A percentile compares a stretch with the other conserved stretches of the same genome.
phyloP scores from a whole-genome alignment of 2,113 vertebrate genomes.

The Boulengeromyrus knoepffleri region DNA sequence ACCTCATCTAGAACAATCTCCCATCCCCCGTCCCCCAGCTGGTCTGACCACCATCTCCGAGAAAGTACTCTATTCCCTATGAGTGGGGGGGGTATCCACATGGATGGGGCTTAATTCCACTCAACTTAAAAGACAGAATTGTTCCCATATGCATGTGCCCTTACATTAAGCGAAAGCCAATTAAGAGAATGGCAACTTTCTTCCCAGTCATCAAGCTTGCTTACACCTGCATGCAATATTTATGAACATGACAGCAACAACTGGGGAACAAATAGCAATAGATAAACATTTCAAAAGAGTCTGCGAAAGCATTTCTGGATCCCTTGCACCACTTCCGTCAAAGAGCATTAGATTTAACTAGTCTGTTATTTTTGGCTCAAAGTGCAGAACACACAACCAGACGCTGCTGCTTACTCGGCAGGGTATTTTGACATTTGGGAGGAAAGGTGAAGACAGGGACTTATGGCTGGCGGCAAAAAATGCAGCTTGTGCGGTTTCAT shows the following conservation, averaged over 20 bases:
- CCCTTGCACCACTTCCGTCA: background rate
- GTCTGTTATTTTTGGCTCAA: background rate
- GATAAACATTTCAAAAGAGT: background rate
- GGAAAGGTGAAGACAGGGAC: background rate
- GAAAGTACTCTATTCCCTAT: background rate
- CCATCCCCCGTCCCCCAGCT: background rate
- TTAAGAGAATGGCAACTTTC: background rate
- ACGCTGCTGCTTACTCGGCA: background rate
- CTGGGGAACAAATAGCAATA: background rate
- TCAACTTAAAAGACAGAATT: background rate
- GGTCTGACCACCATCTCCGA: background rate
- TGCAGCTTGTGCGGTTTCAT: background rate
- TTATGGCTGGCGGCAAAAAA: background rate
- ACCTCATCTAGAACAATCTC: background rate
- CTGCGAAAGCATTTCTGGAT: background rate
- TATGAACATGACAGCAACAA: background rate
- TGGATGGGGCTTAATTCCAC: background rate
- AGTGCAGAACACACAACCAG: background rate
- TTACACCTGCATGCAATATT: background rate
- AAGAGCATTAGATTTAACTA: background rate
- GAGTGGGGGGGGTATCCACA: background rate
- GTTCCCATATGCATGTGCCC: background rate
- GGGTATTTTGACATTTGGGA: background rate
- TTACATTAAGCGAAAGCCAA: background rate
- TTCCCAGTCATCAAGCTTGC: background rate